phyloP scores from a whole-genome alignment of 1,140 invertebrate genomes.

The Drosophila truncata region DNA sequence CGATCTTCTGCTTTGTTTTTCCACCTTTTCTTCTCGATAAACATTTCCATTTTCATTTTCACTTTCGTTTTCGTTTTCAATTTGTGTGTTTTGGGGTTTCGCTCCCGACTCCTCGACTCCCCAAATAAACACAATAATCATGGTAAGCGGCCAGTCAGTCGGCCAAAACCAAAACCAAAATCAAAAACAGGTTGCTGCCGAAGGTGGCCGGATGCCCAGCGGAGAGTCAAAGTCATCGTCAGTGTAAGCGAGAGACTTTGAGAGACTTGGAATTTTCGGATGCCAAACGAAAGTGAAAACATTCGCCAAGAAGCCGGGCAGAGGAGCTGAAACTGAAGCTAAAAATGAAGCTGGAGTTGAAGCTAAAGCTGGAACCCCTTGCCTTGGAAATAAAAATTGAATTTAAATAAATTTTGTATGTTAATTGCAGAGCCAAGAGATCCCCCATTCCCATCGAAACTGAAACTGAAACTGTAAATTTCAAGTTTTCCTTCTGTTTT shows the following conservation, averaged over 20 bases:
- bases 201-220: constrained; percentile 50
- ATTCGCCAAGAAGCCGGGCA: constrained; percentile 60
- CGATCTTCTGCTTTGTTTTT: constrained; percentile 79
- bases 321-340: constrained; percentile 10
- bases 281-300: constrained; percentile 81
- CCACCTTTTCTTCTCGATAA: constrained; percentile 34
- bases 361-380: not conserved
- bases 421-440: constrained; percentile 61
- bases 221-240: not conserved
- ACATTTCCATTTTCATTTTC: constrained; percentile 70
- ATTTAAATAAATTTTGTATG: constrained; percentile 83
- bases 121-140: constrained; percentile 82
- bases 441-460: constrained; percentile 11
- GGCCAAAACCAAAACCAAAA: constrained; percentile 38
- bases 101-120: constrained; percentile 25
- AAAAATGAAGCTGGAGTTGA: not conserved
- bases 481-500: constrained; percentile 41
- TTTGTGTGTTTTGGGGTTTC: constrained; percentile 71
- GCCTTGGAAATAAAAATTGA: constrained; percentile 68
- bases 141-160: constrained; percentile 79
- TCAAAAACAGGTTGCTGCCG: constrained; percentile 52
- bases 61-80: constrained; percentile 64
- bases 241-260: not conserved
- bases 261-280: constrained; percentile 65
- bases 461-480: constrained; percentile 53